These are phyloP conservation scores for Huso huso DNA, from an alignment of 2,797 vertebrate genomes.

Conservation along the genomic window DNA sequence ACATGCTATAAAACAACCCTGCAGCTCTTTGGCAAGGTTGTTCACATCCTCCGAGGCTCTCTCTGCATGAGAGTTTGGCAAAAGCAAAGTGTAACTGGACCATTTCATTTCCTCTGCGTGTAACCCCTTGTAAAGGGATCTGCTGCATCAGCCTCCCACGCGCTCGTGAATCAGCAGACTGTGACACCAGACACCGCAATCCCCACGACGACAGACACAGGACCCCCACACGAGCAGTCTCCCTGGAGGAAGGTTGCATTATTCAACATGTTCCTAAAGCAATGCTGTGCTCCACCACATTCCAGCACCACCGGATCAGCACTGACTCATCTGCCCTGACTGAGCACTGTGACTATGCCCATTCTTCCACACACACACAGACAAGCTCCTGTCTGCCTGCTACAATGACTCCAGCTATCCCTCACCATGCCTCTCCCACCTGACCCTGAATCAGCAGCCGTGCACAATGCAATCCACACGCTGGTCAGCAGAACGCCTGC, in stretches of 20 bases:
- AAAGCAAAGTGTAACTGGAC: neutral
- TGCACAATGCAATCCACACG: neutral
- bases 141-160: neutral
- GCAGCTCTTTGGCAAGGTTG: too few relatives aligned
- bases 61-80: neutral
- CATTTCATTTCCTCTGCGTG: neutral
- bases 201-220: neutral
- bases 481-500: conserved; percentile 1
- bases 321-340: neutral
- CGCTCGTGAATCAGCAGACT: neutral
- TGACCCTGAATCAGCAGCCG: neutral
- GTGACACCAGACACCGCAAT: neutral
- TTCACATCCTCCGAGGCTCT: conserved; percentile 4
- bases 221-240: neutral
- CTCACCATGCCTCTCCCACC: neutral
- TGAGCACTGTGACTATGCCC: neutral
- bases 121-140: conserved; percentile 4
- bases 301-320: neutral
- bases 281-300: neutral
- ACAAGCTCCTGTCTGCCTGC: neutral
- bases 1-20: too few relatives aligned
- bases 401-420: conserved; percentile 6
- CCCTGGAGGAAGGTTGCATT: too few relatives aligned
- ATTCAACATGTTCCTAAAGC: too few relatives aligned
- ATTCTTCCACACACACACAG: neutral